Evolutionary conservation across 2,113 vertebrate species (phyloP).

Genomic region (Anolis sagrei): DNA sequence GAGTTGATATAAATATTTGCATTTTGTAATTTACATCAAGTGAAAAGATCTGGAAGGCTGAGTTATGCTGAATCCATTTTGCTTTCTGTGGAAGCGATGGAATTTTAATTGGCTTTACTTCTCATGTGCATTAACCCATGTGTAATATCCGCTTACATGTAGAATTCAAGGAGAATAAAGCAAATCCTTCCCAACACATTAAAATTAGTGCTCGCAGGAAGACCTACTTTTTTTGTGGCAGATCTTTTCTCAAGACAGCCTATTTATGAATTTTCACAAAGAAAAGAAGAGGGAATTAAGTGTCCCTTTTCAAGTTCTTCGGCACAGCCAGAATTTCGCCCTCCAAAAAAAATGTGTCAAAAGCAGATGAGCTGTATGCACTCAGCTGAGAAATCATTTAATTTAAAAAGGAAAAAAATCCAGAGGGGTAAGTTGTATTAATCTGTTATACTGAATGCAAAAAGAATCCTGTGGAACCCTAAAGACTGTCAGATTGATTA

Average conservation of each 20-base stretch:
- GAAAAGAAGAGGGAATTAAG: slow-evolving; percentile 28
- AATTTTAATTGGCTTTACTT: slow-evolving; percentile 75
- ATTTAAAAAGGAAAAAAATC: not conserved
- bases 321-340: slow-evolving; percentile 42
- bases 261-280: slow-evolving; percentile 48
- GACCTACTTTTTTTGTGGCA: slow-evolving; percentile 5
- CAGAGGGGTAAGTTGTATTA: not conserved
- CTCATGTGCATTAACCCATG: slow-evolving; percentile 66
- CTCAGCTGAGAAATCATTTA: not conserved
- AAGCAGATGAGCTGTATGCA: not conserved
- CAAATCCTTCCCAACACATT: slow-evolving; percentile 59
- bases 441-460: not conserved
- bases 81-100: slow-evolving; percentile 59
- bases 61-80: slow-evolving; percentile 60
- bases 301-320: slow-evolving; percentile 19
- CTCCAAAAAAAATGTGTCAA: not conserved
- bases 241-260: slow-evolving; percentile 29
- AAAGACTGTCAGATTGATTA: not conserved
- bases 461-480: not conserved
- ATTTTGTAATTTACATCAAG: slow-evolving; percentile 63
- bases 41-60: slow-evolving; percentile 49
- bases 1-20: slow-evolving; percentile 71
- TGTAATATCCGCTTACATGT: slow-evolving; percentile 61
- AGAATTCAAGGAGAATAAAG: slow-evolving; percentile 61
- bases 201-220: slow-evolving; percentile 41